Percentiles rank a stretch among this genome's conserved stretches.
Evolutionary conservation across 2,113 vertebrate species (phyloP).

Genomic region (Arenaria interpres): DNA sequence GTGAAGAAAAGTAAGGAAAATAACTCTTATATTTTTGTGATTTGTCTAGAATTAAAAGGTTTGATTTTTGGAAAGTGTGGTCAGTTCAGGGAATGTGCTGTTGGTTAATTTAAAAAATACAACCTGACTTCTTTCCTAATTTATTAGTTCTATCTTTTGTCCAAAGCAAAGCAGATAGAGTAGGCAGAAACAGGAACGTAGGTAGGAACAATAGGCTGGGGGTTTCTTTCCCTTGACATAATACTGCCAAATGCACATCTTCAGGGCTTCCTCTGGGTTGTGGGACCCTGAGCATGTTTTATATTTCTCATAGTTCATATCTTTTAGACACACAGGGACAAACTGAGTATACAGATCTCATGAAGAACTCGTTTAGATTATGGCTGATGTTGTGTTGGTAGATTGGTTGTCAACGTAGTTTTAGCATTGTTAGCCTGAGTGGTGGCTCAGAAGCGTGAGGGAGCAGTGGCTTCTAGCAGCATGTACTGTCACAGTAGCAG

Average conservation of each 20-base stretch:
- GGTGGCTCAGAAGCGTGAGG: not conserved
- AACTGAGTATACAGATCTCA: not conserved
- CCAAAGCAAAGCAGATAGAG: not conserved
- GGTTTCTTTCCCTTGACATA: not conserved
- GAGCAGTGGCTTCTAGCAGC: not conserved
- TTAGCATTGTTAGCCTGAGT: not conserved
- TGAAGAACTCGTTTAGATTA: not conserved
- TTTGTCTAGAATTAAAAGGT: not conserved
- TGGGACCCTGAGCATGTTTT: not conserved
- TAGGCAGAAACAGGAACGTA: not conserved
- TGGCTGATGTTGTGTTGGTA: not conserved
- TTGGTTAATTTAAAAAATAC: not conserved
- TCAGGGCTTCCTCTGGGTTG: not conserved
- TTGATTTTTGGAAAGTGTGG: not conserved
- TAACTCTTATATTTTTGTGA: not conserved
- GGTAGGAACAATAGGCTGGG: not conserved
- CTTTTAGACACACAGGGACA: not conserved
- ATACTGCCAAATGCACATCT: not conserved
- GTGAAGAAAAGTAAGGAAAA: not conserved
- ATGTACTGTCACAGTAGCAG: not conserved
- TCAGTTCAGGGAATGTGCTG: not conserved
- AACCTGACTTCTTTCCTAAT: not conserved
- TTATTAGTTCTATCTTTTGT: not conserved
- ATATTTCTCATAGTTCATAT: not conserved
- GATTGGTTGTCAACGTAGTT: not conserved